These are phyloP conservation scores for Strigamia maritima DNA, from an alignment of 2,888 invertebrate genomes.

Conservation along the genomic window DNA sequence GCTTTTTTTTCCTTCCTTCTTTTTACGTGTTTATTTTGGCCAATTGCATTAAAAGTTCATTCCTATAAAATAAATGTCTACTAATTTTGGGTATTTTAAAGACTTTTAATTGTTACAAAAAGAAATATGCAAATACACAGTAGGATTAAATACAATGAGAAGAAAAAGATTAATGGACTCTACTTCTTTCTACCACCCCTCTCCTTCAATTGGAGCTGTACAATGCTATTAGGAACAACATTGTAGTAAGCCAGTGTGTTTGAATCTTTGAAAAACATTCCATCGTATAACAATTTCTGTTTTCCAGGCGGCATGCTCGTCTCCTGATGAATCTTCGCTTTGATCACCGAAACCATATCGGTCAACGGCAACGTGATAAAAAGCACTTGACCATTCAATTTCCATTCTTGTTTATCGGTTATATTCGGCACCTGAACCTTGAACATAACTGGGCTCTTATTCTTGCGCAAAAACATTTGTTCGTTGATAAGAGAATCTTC, in stretches of 20 bases:
- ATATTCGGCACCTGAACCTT: conserved; percentile 77
- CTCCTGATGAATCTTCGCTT: conserved; percentile 77
- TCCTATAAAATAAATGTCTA: not conserved
- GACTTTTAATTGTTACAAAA: not conserved
- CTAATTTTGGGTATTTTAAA: not conserved
- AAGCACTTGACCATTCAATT: conserved; percentile 83
- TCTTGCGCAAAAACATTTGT: conserved; percentile 68
- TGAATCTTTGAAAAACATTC: conserved; percentile 96
- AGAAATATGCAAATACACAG: conserved; percentile 44
- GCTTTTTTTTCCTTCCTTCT: not conserved
- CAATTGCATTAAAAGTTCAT: conserved; percentile 23
- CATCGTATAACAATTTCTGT: conserved; percentile 95
- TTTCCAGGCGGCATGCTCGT: conserved; percentile 94
- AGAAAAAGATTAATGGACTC: conserved; percentile 40
- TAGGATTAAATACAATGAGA: no score
- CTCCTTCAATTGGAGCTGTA: conserved; percentile 91
- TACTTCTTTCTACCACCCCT: conserved; percentile 96
- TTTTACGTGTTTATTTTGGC: conserved; percentile 1
- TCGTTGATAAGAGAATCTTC: conserved; percentile 93
- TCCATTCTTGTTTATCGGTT: conserved; percentile 92
- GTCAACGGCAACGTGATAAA: conserved; percentile 62
- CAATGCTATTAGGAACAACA: conserved; percentile 74
- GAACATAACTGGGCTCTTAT: conserved; percentile 59
- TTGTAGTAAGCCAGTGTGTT: conserved; percentile 95
- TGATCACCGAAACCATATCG: conserved; percentile 73